Base-by-base conservation (phyloP, 2,797 vertebrate genomes). In the Heliangelus exortis region DNA sequence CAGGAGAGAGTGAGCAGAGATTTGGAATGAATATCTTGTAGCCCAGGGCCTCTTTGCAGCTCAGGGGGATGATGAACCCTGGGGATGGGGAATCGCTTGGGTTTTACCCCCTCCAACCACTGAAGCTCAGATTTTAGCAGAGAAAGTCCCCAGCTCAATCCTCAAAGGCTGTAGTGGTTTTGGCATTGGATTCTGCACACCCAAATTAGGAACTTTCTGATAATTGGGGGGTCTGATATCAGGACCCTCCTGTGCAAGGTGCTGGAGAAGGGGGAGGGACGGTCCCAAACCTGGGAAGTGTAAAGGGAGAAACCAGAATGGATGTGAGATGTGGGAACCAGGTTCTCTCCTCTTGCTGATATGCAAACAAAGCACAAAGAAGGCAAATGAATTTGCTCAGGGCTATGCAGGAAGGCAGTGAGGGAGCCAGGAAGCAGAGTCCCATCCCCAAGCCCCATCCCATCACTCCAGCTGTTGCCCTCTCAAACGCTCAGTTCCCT, bases 1-100 rank as follows among this genome's bases (percentile, higher is more conserved):
- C 76, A 10, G 69, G 11, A 63, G 81, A 69, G 65, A 63, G 68
- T 1, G 33, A 89, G 81, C 8, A 1, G 22, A 17, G 85, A 17
- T 47, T 74, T 87, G 92, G 86, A 87, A 84, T 36, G 69, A 91
- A 36, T 8, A 21, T 22, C 76, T 28, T 17, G 53, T 71, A 71
- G 91, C 87, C 68, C 69, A 17, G n/a, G 74, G 83, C 63, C 26
- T 31, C 71, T 91, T 65, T 75, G 77, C 62, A 84, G 58, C 73
- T 9, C 67, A 25, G 79, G 58, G 47, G 74, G 53, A 7, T 25
- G 74, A 59, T 33, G 45, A 66, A 41, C 66, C 79, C 62, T 4
- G 10, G 77, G 51, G 41, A 26, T 3, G 55, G 34, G 9, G 16
- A 15, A 16, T 34, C 41, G 61, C 7, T 59, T 17, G n/a, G 39